Evolutionary conservation across 1,140 invertebrate genomes (phyloP), one percentile per base, ranked within the genome.

Genomic region (Trichonephila clavata): DNA sequence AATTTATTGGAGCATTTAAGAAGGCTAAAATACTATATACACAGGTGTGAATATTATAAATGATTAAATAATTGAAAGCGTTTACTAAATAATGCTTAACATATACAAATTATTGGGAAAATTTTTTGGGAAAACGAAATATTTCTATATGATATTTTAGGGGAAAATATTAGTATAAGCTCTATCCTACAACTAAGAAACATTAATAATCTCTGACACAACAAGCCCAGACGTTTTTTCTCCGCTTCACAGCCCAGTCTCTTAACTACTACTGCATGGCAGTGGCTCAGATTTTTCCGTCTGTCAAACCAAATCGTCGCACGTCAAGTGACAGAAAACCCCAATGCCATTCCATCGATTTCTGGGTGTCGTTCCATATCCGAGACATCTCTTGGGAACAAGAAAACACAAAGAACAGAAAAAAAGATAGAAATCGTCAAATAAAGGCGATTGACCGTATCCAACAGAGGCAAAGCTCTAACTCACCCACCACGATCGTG

Each of bases 361-460:
- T 77, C 71, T 77, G 71, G 81, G 50, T 59, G 50, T 83, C 81
- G 81, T 57, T 83, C 81, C 50, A 50, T 21, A 57, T 3, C 43
- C 81, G 21, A 83, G 43, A 83, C 81, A 50, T 59, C 81, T 83
- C 81, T 83, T 20, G 81, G 81, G 81, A 83, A 20, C 21, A 24
- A 57, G 43, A 59, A 39, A 83, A 50, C 43, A 57, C 21, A n/a
- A 57, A 10, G 43, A n/a, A n/a, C 1, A 83, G 4, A 50, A 21
- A 83, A 83, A n/a, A 81, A 39, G 50, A 5, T 10, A 13, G 18
- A 83, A 83, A 83, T 59, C 81, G 81, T 10, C 81, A 77, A 77
- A 84, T 84, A 84, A 84, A 84, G 81, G 81, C 81, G 81, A 84
- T 84, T 84, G 81, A 84, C 81, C 81, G 81, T 84, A 59, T n/a